These are phyloP conservation scores for Triops cancriformis DNA, from an alignment of 1,140 invertebrate genomes.

Conservation along the genomic window DNA sequence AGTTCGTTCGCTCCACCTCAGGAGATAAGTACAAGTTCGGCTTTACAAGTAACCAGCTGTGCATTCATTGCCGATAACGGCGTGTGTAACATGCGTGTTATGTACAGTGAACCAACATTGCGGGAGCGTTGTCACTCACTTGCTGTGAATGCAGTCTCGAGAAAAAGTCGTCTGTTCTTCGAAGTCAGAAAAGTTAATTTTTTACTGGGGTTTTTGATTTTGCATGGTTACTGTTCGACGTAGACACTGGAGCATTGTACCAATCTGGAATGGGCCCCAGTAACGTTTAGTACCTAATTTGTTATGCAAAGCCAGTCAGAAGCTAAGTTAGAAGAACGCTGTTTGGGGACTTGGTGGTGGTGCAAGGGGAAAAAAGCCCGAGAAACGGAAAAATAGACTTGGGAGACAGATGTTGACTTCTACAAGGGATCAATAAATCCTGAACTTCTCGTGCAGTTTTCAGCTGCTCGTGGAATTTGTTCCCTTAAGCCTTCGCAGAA, in stretches of 20 bases:
- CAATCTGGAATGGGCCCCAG: neutral
- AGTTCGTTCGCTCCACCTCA: neutral
- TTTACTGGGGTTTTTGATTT: neutral
- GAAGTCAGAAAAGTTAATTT: neutral
- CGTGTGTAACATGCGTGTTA: neutral
- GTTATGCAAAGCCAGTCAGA: neutral
- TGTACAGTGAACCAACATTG: neutral
- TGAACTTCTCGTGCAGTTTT: neutral
- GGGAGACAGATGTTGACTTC: conserved; percentile 9
- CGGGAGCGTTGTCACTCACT: neutral
- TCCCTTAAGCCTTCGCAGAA: neutral
- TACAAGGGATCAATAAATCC: conserved; percentile 6
- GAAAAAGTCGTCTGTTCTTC: neutral
- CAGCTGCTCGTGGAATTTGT: neutral
- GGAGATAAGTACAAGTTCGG: conserved; percentile 1
- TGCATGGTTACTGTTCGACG: neutral
- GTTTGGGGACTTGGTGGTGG: neutral
- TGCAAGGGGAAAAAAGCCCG: neutral
- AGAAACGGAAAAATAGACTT: neutral
- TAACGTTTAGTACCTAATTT: conserved; percentile 2
- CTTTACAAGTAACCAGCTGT: neutral
- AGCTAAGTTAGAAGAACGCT: neutral
- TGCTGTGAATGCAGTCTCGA: neutral
- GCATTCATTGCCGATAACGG: neutral
- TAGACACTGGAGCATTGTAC: neutral